phyloP scores from a whole-genome alignment of 2,888 invertebrate species.

The Phaedon cochleariae region DNA sequence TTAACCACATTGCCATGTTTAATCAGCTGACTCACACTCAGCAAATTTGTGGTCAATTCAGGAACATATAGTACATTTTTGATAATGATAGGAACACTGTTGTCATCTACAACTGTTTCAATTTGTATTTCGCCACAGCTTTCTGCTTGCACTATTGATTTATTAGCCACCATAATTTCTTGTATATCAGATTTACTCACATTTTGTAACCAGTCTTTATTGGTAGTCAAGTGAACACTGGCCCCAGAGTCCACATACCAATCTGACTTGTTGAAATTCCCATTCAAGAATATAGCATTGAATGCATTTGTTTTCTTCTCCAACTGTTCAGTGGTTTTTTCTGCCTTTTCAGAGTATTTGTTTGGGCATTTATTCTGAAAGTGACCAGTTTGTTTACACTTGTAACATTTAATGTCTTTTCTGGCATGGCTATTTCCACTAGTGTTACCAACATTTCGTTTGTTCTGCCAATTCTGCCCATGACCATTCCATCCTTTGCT shows the following conservation, averaged over 20 bases:
- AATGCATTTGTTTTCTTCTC: constrained; percentile 10
- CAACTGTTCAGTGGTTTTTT: neutral
- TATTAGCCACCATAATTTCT: constrained; percentile 28
- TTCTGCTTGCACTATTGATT: constrained; percentile 17
- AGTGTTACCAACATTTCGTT: neutral
- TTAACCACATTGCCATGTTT: neutral
- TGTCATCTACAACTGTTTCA: constrained; percentile 1
- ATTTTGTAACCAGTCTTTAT: constrained; percentile 18
- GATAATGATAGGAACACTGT: constrained; percentile 1
- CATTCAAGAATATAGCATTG: constrained; percentile 22
- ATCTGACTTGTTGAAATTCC: constrained; percentile 11
- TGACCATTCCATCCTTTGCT: neutral
- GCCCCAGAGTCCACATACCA: constrained; percentile 34
- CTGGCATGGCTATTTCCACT: neutral
- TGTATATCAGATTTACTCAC: neutral
- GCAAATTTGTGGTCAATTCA: constrained; percentile 25
- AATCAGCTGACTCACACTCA: constrained; percentile 22
- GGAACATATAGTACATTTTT: constrained; percentile 22
- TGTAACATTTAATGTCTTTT: neutral
- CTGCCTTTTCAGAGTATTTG: neutral
- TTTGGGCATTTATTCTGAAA: neutral
- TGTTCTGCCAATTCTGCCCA: neutral
- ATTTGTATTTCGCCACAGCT: constrained; percentile 15
- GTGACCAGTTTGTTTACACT: neutral
- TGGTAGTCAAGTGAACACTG: constrained; percentile 28